A percentile compares a stretch with the other conserved stretches of the same genome.
phyloP scores from a whole-genome alignment of 2,888 invertebrate species.

The Linnaemya tessellans region DNA sequence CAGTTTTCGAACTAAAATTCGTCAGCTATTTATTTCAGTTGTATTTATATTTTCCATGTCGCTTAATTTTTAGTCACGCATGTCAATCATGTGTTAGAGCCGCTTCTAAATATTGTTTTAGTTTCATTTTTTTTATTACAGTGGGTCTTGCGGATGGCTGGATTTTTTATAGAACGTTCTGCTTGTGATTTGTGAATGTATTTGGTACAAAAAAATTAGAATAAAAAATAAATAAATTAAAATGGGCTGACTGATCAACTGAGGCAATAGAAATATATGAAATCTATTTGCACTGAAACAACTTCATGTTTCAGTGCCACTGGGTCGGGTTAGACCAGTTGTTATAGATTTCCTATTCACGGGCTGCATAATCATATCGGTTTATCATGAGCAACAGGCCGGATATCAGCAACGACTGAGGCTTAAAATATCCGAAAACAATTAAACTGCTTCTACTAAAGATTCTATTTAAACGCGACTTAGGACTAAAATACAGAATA shows the following conservation, averaged over 20 bases:
- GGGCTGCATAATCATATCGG: too few species aligned
- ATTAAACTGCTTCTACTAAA: not conserved
- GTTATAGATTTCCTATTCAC: too few species aligned
- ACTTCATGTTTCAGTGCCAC: not conserved
- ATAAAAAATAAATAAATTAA: not conserved
- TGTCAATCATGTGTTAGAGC: conserved; percentile 52
- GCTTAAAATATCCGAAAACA: too few species aligned
- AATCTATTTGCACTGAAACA: not conserved
- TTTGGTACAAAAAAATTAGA: conserved; percentile 17
- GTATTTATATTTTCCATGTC: conserved; percentile 31
- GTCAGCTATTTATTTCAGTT: not conserved
- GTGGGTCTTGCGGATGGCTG: conserved; percentile 47
- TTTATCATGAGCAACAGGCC: too few species aligned
- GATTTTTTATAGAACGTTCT: conserved; percentile 43
- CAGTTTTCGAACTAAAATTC: not conserved
- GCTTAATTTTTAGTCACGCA: conserved; percentile 57
- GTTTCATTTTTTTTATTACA: conserved; percentile 21
- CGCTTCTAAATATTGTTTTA: not conserved
- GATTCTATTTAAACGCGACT: not conserved
- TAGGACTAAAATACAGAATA: not conserved
- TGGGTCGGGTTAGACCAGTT: too few species aligned
- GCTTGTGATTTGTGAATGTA: conserved; percentile 35
- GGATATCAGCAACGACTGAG: too few species aligned
- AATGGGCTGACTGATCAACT: not conserved
- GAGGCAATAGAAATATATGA: not conserved